Conservation (phyloP, 2,888 invertebrate genomes). For the Morpho helenor region DNA sequence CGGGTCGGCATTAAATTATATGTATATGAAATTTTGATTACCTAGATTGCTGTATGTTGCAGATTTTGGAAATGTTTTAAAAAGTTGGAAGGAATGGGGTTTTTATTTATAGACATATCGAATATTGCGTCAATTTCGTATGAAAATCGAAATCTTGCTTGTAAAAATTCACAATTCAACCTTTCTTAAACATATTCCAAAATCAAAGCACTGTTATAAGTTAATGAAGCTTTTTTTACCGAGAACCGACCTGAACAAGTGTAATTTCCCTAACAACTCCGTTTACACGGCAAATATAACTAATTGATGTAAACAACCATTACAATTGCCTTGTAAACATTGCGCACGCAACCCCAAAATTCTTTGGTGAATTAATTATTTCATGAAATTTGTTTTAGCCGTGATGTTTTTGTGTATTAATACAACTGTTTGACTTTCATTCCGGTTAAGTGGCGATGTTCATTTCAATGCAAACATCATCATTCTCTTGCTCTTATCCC, state of each 20-base stretch:
- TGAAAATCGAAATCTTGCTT: too few relatives aligned
- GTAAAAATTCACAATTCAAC: too few relatives aligned
- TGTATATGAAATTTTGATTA: too few relatives aligned
- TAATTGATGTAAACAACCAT: conserved; percentile 56
- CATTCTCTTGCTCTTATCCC: too few relatives aligned
- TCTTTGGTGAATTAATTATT: conserved; percentile 22
- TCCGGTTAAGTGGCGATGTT: neutral
- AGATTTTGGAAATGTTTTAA: too few relatives aligned
- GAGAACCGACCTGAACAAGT: conserved; percentile 33
- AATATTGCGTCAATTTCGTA: too few relatives aligned
- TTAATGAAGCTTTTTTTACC: conserved; percentile 5
- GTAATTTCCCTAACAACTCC: conserved; percentile 49
- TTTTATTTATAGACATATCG: too few relatives aligned
- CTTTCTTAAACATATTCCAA: too few relatives aligned
- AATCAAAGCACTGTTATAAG: neutral
- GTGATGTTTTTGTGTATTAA: conserved; percentile 8
- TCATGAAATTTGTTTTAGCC: conserved; percentile 2
- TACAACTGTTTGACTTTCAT: conserved; percentile 12
- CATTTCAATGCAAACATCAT: too few relatives aligned
- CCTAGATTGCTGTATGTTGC: too few relatives aligned
- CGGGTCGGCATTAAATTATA: too few relatives aligned
- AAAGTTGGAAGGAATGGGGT: too few relatives aligned
- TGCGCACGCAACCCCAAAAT: conserved; percentile 29
- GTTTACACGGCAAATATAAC: conserved; percentile 46
- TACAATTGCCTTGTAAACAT: conserved; percentile 41